phyloP scores from a whole-genome alignment of 2,113 vertebrate genomes.

The Engystomops pustulosus region DNA sequence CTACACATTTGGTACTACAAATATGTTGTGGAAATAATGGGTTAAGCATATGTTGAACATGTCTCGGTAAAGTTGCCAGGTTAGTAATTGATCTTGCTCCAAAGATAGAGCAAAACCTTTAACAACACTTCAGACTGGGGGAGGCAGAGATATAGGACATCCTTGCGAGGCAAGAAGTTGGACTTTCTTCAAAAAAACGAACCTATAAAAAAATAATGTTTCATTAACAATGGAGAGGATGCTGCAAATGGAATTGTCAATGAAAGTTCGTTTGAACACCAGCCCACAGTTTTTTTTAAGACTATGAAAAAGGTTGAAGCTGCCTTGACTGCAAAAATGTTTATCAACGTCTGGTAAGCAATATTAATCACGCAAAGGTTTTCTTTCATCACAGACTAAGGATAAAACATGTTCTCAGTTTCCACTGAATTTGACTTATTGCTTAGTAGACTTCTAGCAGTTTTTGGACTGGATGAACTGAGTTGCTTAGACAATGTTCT shows the following conservation, averaged over 20 bases:
- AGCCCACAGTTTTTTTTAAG: neutral
- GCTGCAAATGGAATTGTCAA: neutral
- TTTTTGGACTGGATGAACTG: neutral
- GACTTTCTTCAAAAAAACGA: neutral
- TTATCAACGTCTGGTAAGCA: neutral
- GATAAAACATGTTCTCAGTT: neutral
- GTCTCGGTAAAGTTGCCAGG: neutral
- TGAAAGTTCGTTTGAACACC: neutral
- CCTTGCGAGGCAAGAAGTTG: neutral
- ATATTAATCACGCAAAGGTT: neutral
- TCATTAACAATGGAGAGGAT: neutral
- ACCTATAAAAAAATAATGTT: neutral
- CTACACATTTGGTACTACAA: neutral
- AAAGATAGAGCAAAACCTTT: neutral
- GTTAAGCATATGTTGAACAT: neutral
- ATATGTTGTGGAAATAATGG: neutral
- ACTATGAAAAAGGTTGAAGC: neutral
- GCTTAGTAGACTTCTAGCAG: neutral
- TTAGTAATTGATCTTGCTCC: neutral
- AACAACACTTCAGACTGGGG: neutral
- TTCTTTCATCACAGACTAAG: neutral
- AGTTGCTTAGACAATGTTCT: constrained; percentile 1
- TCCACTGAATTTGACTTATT: neutral
- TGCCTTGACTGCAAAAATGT: neutral
- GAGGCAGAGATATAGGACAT: neutral